These are phyloP conservation scores for Cryptoleucopteryx plumbea DNA, from an alignment of 2,113 vertebrate genomes.

Conservation along the genomic window DNA sequence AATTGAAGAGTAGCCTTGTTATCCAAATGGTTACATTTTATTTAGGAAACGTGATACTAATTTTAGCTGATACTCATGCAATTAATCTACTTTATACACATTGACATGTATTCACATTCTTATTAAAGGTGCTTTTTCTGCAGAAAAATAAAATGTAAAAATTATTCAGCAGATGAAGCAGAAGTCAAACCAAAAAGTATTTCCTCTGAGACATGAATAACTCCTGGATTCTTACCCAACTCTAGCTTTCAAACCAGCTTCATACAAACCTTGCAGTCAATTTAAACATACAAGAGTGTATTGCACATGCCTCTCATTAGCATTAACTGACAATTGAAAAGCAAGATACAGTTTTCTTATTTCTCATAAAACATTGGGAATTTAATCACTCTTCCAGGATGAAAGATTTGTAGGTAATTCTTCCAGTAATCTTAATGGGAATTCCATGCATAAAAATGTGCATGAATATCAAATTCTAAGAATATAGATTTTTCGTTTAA, in stretches of 20 bases:
- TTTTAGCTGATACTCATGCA: neutral
- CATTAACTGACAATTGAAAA: neutral
- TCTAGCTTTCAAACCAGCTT: neutral
- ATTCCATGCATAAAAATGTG: neutral
- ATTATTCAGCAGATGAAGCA: neutral
- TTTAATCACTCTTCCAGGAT: neutral
- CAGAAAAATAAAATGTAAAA: neutral
- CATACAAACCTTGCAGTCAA: neutral
- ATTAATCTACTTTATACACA: neutral
- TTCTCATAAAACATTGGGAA: constrained; percentile 23
- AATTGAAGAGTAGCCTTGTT: neutral
- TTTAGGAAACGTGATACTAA: neutral
- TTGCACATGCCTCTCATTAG: neutral
- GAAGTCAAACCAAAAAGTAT: constrained; percentile 11
- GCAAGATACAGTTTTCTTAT: neutral
- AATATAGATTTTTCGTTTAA: neutral
- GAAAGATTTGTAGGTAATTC: neutral
- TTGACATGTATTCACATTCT: neutral
- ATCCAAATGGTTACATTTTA: neutral
- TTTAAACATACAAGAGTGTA: neutral
- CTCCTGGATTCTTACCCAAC: neutral
- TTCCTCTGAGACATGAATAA: constrained; percentile 32
- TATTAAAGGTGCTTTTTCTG: neutral
- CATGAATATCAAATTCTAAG: constrained; percentile 3
- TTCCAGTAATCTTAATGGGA: constrained; percentile 5